Base-by-base conservation (phyloP, 2,113 vertebrate species). In the Vulpes lagopus region DNA sequence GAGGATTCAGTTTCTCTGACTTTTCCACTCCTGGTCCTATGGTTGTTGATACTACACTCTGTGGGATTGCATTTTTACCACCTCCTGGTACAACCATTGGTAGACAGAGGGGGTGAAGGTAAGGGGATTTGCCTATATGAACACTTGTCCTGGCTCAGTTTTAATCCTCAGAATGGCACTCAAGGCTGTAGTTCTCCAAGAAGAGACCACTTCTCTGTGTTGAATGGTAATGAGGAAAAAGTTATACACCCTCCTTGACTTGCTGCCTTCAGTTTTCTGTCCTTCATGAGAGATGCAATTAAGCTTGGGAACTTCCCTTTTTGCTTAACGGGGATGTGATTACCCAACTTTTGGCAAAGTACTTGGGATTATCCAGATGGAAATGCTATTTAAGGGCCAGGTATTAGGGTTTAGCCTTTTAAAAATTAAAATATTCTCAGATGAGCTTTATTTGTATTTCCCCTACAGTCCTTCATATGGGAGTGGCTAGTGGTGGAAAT, bases 361-460 rank as follows among this genome's bases (percentile, higher is more conserved):
- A 19, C 69, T 96, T 95, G 51, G 92, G 79, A 57, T 83, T 87
- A 96, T 80, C 59, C 62, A 64, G 65, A 94, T 43, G 22, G 79
- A 94, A 71, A 88, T 78, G 30, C 32, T 91, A 49, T 84, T 96
- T 71, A 92, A 83, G 22, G 32, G 49, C 51, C n/a, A 92, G 86
- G 51, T 73, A 86, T 80, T 86, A 89, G 57, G 57, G 76, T 19
- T 96, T 76, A 84, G 79, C 51, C 67, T 96, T 97, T 96, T 51
- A 84, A 96, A 96, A 86, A 94, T 92, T 57, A 83, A 96, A 90
- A 95, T 95, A 88, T 81, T n/a, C 35, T 27, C 88, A 81, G 60
- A 30, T 89, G 74, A 60, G 49, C 59, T 91, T 94, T 86, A 83
- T n/a, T 84, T 95, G 65, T 86, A 62, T 64, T 89, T 93, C 14